Conservation (phyloP, 23 tunicate genomes). For the Diplosoma virens region DNA sequence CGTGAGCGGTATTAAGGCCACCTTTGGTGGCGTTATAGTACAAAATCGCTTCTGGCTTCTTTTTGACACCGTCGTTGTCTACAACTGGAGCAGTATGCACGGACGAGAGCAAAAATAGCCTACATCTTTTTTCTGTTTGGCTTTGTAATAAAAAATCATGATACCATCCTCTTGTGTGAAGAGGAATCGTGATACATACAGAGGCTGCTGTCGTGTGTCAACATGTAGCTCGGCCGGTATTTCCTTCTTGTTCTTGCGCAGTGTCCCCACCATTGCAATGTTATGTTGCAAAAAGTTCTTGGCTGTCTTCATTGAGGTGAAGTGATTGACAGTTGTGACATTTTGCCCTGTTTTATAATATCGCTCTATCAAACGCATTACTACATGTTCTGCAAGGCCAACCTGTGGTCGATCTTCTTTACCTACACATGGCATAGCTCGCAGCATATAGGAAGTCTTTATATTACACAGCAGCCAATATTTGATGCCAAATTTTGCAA, state of each 20-base stretch:
- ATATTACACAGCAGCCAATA: constrained; percentile 15
- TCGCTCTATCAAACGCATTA: constrained; percentile 25
- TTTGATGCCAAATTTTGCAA: constrained; percentile 33
- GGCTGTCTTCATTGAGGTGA: constrained; percentile 11
- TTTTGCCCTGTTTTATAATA: constrained; percentile 22
- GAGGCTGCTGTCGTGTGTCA: constrained; percentile 22
- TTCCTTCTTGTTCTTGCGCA: constrained; percentile 5
- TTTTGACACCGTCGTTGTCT: background rate
- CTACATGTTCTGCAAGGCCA: constrained; percentile 23
- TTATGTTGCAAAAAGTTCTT: constrained; percentile 15
- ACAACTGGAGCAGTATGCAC: constrained; percentile 19
- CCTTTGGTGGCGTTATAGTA: constrained; percentile 10
- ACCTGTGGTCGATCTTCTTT: constrained; percentile 16
- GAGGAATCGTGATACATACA: constrained; percentile 12
- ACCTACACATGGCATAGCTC: constrained; percentile 9
- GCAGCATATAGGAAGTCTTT: constrained; percentile 15
- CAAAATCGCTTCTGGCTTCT: constrained; percentile 33
- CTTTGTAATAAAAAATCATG: constrained; percentile 6
- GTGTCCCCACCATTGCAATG: constrained; percentile 20
- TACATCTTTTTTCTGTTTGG: constrained; percentile 12
- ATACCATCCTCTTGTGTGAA: constrained; percentile 9
- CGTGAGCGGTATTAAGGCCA: constrained; percentile 31
- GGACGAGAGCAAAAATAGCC: constrained; percentile 24
- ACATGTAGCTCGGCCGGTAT: constrained; percentile 12
- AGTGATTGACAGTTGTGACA: constrained; percentile 15